A percentile compares a stretch with the other conserved stretches of the same genome.
These are phyloP conservation scores for Laterallus jamaicensis DNA, from an alignment of 2,113 vertebrate genomes.

Conservation along the genomic window DNA sequence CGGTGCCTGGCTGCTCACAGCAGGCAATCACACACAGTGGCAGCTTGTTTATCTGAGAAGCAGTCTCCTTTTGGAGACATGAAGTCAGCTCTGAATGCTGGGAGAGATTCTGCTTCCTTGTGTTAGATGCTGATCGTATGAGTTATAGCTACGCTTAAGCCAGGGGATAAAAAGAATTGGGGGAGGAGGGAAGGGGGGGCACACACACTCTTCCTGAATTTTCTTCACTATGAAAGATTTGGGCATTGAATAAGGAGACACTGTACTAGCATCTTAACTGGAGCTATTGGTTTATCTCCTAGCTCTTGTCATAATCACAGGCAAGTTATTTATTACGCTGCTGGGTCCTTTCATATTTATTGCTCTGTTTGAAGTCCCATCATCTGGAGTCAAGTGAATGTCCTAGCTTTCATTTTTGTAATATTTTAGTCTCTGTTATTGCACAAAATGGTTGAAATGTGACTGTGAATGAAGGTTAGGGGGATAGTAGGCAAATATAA, in stretches of 20 bases:
- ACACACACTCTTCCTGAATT: not conserved
- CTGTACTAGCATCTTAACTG: not conserved
- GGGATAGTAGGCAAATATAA: not conserved
- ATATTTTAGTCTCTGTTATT: not conserved
- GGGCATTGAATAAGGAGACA: not conserved
- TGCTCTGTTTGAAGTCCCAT: not conserved
- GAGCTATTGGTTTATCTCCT: not conserved
- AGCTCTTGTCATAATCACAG: not conserved
- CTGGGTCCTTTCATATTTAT: not conserved
- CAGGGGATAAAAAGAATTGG: not conserved
- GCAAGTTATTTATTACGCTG: not conserved
- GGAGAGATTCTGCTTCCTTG: not conserved
- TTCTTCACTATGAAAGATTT: not conserved
- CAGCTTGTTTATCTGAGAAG: not conserved
- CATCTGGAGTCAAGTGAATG: conserved; percentile 2
- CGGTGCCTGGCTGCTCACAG: accelerated
- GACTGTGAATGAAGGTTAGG: not conserved
- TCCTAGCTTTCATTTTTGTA: not conserved
- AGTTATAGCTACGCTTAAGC: not conserved
- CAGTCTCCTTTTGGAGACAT: not conserved
- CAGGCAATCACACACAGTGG: not conserved
- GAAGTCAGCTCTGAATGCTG: not conserved
- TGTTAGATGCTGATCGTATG: not conserved
- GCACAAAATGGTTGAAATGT: not conserved
- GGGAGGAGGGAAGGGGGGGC: not conserved